Evolutionary conservation across 2,888 invertebrate genomes (phyloP), one percentile per base, ranked within the genome.

Genomic region (Calliphora vomitoria): DNA sequence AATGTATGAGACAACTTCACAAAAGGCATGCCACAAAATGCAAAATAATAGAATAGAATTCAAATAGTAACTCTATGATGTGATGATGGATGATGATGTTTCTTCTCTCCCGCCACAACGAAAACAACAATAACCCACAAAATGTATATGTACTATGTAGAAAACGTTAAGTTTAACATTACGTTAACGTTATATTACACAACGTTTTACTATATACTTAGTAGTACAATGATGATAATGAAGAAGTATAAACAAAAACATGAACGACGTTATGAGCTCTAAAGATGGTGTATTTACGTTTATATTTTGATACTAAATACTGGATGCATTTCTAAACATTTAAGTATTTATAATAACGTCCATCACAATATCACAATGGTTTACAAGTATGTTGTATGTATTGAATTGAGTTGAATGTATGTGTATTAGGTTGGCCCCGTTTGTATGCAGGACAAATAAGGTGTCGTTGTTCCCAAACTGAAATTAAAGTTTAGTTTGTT

Each of bases 1-100:
- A 64, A 64, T 31, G 25, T 41, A 62, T 38, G 64, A 41, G 79
- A 86, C 53, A 74, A 82, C 64, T 86, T 80, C 80, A 86, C 86
- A 83, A 74, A 41, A 78, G 66, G 66, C 87, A 84, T 83, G 84
- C 87, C 81, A 87, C 87, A 84, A 69, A 58, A 85, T 82, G 85
- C 79, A 87, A 69, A 68, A 60, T 44, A 71, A 15, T 20, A 44
- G 3, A 25, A 41, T 38, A n/a, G 25, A 20, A 1, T 44, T 20
- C 25, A 44, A 50, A n/a, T 11, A 53, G 18, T 20, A 75, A 18
- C 35, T 11, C 35, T 15, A 53, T 62, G 15, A 68, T 18, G 64
- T 72, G 25, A 25, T 25, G 25, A 25, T 25, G 25, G 25, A 25
- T 25, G 25, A 25, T 25, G 2, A 25, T 25, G 25, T 25, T 25